Base-by-base conservation (phyloP, 2,113 vertebrate genomes). In the Steatornis caripensis region DNA sequence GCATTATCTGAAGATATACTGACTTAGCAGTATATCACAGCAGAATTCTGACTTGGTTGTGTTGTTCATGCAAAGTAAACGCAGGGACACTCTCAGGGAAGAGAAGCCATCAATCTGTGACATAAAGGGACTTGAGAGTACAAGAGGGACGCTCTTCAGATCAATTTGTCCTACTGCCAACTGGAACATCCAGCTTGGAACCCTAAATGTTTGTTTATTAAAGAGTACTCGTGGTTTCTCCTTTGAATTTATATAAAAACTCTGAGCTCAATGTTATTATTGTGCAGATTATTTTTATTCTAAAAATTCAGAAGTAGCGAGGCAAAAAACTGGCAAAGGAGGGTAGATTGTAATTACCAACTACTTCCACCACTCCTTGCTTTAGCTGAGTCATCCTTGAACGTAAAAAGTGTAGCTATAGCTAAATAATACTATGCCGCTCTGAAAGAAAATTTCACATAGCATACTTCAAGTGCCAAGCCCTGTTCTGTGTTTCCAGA, bases 151-250 rank as follows among this genome's bases (percentile, higher is more conserved):
- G 41, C 57, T 86, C 93, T 81, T 94, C 83, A 92, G 76, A 89
- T 75, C 92, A 66, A 93, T 96, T 96, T 96, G 95, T 97, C 80
- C 95, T 95, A 89, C 88, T 94, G 95, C 95, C 96, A 96, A 95
- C 69, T 95, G 92, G 64, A 94, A 94, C 82, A 95, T 95, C 29
- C 85, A 93, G 92, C 68, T 80, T 84, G 85, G 86, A 96, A 94
- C 88, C 90, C 72, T 81, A 87, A 95, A 92, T 41, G 92, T 79
- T 89, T 94, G 43, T 79, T 94, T 95, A 89, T 82, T 97, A 72
- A 96, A 87, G 57, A 94, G 80, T 71, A 93, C 60, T 78, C 0
- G 0, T 48, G 48, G 72, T 27, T 93, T 93, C 76, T 86, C 39
- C 85, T 94, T 78, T 84, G 55, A 90, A 94, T 87, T 84, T 21